Evolutionary conservation across 2,888 invertebrate species (phyloP).

Genomic region (Ophioninae sp.): DNA sequence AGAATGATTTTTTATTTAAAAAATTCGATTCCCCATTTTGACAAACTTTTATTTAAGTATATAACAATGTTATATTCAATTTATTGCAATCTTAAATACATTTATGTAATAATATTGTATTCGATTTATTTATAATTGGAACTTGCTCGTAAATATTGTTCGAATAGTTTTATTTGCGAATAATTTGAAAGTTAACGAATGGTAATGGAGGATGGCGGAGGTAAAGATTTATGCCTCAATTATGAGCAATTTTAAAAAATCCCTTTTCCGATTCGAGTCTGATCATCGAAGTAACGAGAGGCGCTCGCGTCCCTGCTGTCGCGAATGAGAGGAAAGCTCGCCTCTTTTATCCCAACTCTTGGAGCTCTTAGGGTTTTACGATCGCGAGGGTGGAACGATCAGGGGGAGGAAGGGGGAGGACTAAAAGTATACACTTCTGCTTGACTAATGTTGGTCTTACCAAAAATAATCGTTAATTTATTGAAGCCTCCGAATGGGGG

Average conservation of each 20-base stretch:
- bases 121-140: too few relatives aligned
- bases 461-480: slow-evolving; percentile 29
- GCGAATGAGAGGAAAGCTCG: slow-evolving; percentile 18
- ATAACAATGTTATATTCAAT: too few relatives aligned
- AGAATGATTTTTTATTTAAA: too few relatives aligned
- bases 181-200: too few relatives aligned
- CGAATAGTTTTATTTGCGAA: too few relatives aligned
- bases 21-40: too few relatives aligned
- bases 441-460: slow-evolving; percentile 23
- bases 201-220: neutral
- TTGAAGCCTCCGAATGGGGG: neutral
- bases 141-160: too few relatives aligned
- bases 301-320: slow-evolving; percentile 12
- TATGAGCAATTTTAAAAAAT: slow-evolving; percentile 41
- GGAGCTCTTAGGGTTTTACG: slow-evolving; percentile 37
- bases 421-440: slow-evolving; percentile 5
- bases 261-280: slow-evolving; percentile 45
- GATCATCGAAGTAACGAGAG: slow-evolving; percentile 45
- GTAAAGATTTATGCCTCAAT: slow-evolving; percentile 58
- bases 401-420: too few relatives aligned
- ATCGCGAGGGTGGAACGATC: neutral
- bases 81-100: too few relatives aligned
- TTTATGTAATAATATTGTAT: too few relatives aligned
- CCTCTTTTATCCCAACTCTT: neutral
- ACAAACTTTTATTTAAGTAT: too few relatives aligned